A percentile compares a stretch with the other conserved stretches of the same genome.
Conservation (phyloP, 1,140 invertebrate species). For the Galleria mellonella region DNA sequence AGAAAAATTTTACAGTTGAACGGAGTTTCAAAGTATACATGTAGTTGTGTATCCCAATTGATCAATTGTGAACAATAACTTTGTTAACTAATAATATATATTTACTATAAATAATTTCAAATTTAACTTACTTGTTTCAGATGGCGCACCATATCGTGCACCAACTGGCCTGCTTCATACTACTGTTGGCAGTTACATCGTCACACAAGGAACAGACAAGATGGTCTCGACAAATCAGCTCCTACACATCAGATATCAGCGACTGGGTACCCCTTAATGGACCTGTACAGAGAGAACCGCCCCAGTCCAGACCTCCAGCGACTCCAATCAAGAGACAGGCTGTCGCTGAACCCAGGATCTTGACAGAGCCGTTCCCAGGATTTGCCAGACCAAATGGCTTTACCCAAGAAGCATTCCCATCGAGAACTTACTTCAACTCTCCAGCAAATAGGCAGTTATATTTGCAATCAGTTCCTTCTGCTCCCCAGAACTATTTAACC, state of each 20-base stretch:
- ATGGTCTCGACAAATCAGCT: conserved; percentile 71
- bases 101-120: not conserved
- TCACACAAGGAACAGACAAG: conserved; percentile 69
- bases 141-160: conserved; percentile 45
- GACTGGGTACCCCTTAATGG: conserved; percentile 59
- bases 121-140: conserved; percentile 21
- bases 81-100: no score
- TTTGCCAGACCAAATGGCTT: conserved; percentile 53
- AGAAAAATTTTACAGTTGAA: no score
- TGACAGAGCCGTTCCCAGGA: conserved; percentile 69
- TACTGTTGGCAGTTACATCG: conserved; percentile 59
- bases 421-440: conserved; percentile 40
- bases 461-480: conserved; percentile 57
- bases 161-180: conserved; percentile 49
- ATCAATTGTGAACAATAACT: no score
- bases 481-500: conserved; percentile 51
- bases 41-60: no score
- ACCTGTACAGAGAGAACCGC: conserved; percentile 33
- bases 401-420: conserved; percentile 46
- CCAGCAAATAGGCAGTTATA: conserved; percentile 56
- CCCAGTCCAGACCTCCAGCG: conserved; percentile 12
- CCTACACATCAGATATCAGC: conserved; percentile 59
- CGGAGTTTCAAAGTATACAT: no score
- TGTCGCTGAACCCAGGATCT: conserved; percentile 67
- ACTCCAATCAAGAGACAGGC: conserved; percentile 51